Base-by-base conservation (phyloP, 2,797 vertebrate genomes). In the Acropternis orthonyx region DNA sequence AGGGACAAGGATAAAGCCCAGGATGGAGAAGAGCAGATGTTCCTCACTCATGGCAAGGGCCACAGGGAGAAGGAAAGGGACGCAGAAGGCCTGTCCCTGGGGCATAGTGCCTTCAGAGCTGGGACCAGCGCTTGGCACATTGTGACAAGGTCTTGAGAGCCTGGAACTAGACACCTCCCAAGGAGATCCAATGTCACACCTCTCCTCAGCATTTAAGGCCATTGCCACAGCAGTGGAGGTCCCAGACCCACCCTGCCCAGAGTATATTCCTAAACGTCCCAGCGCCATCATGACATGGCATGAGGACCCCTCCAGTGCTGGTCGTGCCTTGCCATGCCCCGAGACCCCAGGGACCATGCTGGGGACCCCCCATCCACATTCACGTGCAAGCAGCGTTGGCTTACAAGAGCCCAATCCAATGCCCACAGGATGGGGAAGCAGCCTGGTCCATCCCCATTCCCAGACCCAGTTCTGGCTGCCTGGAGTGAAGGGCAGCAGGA, bases 401-500 rank as follows among this genome's bases (percentile, higher is more conserved):
- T 89, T 88, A 90, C 75, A 94, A 81, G 79, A 72, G 75, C 71
- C 79, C 26, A 0, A 55, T 52, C 65, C 73, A 74, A 78, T 62
- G 37, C 69, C 79, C 2, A 1, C 1, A 0, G 48, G 75, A 92
- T 34, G 62, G 61, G 54, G 79, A 48, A 54, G 15, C 21, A 49
- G 41, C 55, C 49, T 34, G 59, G 48, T 79, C 74, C 41, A 41
- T 54, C 48, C 68, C 58, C 36, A 26, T 46, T 17, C 49, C 72
- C 48, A 23, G 15, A 26, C 24, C 51, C 82, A 30, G 21, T 59
- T 51, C 52, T 34, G 13, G 28, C 19, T 59, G n/a, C 34, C 77
- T 24, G 34, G 34, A 67, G 34, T 36, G 24, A 27, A 17, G 62
- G 46, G 56, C 54, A 62, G n/a, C 0, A 0, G n/a, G 4, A 51